Base-by-base conservation (phyloP, 2,888 invertebrate genomes). In the Temnothorax ravouxi region DNA sequence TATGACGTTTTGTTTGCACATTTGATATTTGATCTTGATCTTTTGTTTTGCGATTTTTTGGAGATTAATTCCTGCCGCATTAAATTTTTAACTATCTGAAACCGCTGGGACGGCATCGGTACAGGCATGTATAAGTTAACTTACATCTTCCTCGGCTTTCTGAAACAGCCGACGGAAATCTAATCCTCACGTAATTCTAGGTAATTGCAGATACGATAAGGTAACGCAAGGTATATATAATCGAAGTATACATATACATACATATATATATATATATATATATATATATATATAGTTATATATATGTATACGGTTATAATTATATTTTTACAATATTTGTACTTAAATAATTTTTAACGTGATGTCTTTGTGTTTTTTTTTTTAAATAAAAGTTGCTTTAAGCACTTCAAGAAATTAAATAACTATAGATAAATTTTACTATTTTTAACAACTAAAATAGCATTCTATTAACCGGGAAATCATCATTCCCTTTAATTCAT, bases 121-220 rank as follows among this genome's bases (percentile, higher is more conserved):
- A 18, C n/a, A 41, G n/a, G 1, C 11, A 25, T 25, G 1, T 6
- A 34, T 6, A 34, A 21, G 47, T 75, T 76, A 82, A 85, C 74
- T 85, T 29, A 69, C 52, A 21, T 76, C 67, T 85, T 80, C 38
- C 54, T 52, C 34, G 21, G 3, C 61, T 29, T 61, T 34, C 66
- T 38, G 75, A 82, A 85, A 74, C 71, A 62, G 34, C 76, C 11
- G 69, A 74, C 62, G 82, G 77, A 74, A 85, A 87, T 84, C 83
- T 85, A 87, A 85, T 84, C 77, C 74, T 11, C 69, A 74, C 29
- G 83, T 86, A 87, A 88, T 88, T 75, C 54, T 54, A 83, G 29
- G 83, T 89, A 89, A 89, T 89, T 86, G 84, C 82, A 88, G 83
- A 74, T 85, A 72, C 50, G 62, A 75, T 59, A 77, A 41, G 77